Evolutionary conservation across 2,113 vertebrate species (phyloP).

Genomic region (Trematocara nigrifrons): DNA sequence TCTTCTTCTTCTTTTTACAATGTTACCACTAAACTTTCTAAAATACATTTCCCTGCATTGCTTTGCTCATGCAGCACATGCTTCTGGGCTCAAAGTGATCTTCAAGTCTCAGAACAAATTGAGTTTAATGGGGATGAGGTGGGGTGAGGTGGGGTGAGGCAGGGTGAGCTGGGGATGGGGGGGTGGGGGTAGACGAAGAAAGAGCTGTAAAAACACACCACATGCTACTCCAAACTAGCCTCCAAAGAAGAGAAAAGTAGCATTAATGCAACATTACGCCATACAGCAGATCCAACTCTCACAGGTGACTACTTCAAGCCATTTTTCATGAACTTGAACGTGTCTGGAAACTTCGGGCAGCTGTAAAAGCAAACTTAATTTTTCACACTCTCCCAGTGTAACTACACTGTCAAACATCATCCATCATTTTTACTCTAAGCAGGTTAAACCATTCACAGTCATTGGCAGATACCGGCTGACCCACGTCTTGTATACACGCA

Average conservation of each 20-base stretch:
- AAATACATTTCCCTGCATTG: background rate
- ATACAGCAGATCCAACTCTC: background rate
- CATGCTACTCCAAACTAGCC: conserved; percentile 6
- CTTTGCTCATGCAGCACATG: background rate
- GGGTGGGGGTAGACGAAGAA: background rate
- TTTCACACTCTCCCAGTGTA: background rate
- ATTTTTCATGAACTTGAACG: background rate
- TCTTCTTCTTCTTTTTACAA: background rate
- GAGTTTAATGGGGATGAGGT: conserved; percentile 56
- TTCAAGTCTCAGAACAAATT: conserved; percentile 51
- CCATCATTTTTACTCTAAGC: background rate
- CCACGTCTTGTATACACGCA: background rate
- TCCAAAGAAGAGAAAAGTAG: background rate
- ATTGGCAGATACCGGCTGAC: background rate
- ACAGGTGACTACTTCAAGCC: background rate
- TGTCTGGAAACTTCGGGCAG: background rate
- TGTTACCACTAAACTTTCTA: background rate
- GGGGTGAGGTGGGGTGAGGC: background rate
- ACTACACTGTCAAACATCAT: background rate
- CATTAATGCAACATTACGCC: background rate
- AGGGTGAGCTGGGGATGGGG: background rate
- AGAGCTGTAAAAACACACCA: conserved; percentile 39
- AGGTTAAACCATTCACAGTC: background rate
- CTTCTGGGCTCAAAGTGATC: conserved; percentile 17
- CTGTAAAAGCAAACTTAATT: background rate